Base-by-base conservation (phyloP, 2,888 invertebrate species). In the Yponomeuta sedellus region DNA sequence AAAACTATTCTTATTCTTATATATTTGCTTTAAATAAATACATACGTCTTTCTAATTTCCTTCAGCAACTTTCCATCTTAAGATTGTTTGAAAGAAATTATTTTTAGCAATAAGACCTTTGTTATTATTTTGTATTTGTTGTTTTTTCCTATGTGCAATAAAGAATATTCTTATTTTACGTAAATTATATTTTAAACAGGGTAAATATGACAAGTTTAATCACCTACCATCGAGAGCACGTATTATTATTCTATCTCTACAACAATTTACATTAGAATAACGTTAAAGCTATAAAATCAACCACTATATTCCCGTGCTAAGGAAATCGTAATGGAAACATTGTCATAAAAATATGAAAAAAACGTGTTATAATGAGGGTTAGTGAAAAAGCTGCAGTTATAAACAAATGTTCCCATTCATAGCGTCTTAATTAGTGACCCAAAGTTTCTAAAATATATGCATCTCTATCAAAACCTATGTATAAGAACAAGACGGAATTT, bases 181-280 rank as follows among this genome's bases (percentile, higher is more conserved):
- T 52, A 52, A 52, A 52, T 52, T 4, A 52, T 16, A 16, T 16
- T 1, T 52, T 12, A 16, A 52, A 52, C 2, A 16, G 10, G 44
- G 16, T 16, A 52, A 16, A 2, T 52, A 52, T 52, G 44, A 52
- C 44, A 52, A 52, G 44, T 12, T 52, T 52, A 52, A 16, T 25
- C 25, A 25, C 25, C 25, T 25, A 25, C 25, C 3, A 25, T 52
- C 12, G 44, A 12, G 3, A 12, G 16, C 12, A 3, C 44, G 44
- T 16, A 16, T 16, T 79, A 78, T 44, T 34, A 34, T 34, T 34
- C 52, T 59, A 66, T 65, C 59, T 40, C 34, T 58, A 56, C 64
- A 62, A 67, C 68, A 68, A 69, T 58, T 57, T 65, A 12, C 22
- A 2, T 63, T 59, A 63, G 44, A 68, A 61, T 67, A 66, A 59